Base-by-base conservation (phyloP, 2,888 invertebrate genomes). In the Leptinotarsa tumamoca region DNA sequence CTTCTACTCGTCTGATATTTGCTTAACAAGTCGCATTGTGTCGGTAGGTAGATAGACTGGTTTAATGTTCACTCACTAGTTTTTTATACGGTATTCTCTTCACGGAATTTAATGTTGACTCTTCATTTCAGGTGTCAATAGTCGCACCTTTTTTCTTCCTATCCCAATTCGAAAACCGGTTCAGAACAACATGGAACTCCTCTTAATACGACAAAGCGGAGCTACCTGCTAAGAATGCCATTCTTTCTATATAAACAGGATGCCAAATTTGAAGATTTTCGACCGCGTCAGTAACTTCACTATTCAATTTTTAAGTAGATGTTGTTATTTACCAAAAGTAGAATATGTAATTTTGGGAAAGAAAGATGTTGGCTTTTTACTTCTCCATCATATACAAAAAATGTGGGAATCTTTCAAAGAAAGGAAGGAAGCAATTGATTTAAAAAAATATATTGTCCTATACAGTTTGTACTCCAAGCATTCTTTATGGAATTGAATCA, bases 121-220 rank as follows among this genome's bases (percentile, higher is more conserved):
- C 43, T 63, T 27, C n/a, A 63, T n/a, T 63, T 63, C n/a, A 63
- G n/a, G 63, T 33, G 63, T 63, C 63, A 63, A 63, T 43, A 63
- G 63, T 33, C 63, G 27, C 63, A 33, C 63, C 63, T 63, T 63
- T 58, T 15, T 58, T 21, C 23, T 63, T 18, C 15, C 10, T n/a
- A 63, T 33, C 43, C 27, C 33, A 61, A 27, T 61, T 23, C 21
- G 15, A n/a, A 33, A 43, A 63, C 63, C 63, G 43, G 63, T 63
- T 63, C 14, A 23, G 27, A 21, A 27, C 21, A 3, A 61, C 27
- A 54, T 43, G 63, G 33, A 63, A 63, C n/a, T 63, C 27, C 63
- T 63, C 33, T 33, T 17, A 18, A 33, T n/a, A 14, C 27, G n/a
- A 63, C n/a, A 33, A 63, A 63, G 17, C 15, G 2, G n/a, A 43